A percentile compares a stretch with the other conserved stretches of the same genome.
These are phyloP conservation scores for Tuta absoluta DNA, from an alignment of 2,888 invertebrate species.

Conservation along the genomic window DNA sequence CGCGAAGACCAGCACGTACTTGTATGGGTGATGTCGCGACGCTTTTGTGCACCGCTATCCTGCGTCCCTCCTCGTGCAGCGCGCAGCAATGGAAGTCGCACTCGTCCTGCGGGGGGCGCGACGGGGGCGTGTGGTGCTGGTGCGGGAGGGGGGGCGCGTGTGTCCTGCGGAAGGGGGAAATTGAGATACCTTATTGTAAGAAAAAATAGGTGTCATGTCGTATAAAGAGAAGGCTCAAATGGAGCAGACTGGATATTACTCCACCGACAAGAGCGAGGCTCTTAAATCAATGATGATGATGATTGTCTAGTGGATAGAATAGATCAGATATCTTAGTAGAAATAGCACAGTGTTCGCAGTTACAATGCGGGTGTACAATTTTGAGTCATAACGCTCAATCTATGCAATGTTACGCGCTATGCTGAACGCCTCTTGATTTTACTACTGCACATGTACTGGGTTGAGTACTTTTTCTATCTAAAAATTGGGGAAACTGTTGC, in stretches of 20 bases:
- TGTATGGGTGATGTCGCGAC: slow-evolving; percentile 96
- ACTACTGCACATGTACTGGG: too few species aligned
- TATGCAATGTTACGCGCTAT: neutral
- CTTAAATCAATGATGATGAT: neutral
- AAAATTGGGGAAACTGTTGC: too few species aligned
- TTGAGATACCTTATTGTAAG: neutral
- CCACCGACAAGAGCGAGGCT: too few species aligned
- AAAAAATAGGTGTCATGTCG: too few species aligned
- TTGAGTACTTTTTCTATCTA: too few species aligned
- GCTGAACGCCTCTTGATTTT: too few species aligned
- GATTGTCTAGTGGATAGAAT: neutral
- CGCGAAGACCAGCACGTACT: neutral
- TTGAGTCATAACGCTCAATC: too few species aligned
- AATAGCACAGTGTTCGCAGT: too few species aligned
- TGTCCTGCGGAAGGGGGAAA: neutral
- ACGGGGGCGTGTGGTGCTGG: slow-evolving; percentile 84
- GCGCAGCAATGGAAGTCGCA: slow-evolving; percentile 98
- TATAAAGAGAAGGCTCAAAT: too few species aligned
- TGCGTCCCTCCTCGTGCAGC: slow-evolving; percentile 94
- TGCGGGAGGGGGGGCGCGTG: slow-evolving; percentile 83
- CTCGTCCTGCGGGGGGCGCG: slow-evolving; percentile 86
- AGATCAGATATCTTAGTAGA: too few species aligned
- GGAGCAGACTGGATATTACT: too few species aligned
- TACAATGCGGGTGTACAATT: too few species aligned
- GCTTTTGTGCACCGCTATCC: slow-evolving; percentile 95